Conservation (phyloP, 2,113 vertebrate genomes). For the Turnix velox region DNA sequence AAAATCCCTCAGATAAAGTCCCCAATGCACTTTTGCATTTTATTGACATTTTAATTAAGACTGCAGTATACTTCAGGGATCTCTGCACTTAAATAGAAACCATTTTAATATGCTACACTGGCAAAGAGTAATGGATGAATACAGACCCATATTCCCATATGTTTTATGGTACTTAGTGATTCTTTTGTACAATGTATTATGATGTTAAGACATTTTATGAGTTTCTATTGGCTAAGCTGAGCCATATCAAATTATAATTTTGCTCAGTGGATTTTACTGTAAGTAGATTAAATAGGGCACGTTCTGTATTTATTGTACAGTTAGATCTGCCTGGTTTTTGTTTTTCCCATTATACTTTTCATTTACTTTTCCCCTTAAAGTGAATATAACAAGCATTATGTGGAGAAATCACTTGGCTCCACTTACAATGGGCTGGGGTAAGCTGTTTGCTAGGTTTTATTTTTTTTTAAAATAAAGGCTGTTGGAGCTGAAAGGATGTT, state of each 20-base stretch:
- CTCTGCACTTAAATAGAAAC: conserved; percentile 76
- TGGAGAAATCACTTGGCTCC: conserved; percentile 10
- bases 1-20: conserved; percentile 60
- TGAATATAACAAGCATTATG: conserved; percentile 13
- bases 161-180: conserved; percentile 74
- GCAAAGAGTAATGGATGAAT: conserved; percentile 71
- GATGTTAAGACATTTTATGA: conserved; percentile 74
- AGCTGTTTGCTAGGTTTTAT: not conserved
- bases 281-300: conserved; percentile 74
- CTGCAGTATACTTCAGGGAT: conserved; percentile 73
- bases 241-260: conserved; percentile 78
- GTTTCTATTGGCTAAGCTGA: conserved; percentile 73
- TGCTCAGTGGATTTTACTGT: conserved; percentile 75
- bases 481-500: conserved; percentile 24
- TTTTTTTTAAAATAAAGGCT: not conserved
- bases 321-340: conserved; percentile 46
- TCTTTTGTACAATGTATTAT: conserved; percentile 73
- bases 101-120: conserved; percentile 76
- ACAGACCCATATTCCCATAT: conserved; percentile 72
- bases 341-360: conserved; percentile 55
- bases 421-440: not conserved
- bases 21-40: conserved; percentile 71
- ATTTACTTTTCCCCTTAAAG: conserved; percentile 59
- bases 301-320: conserved; percentile 46
- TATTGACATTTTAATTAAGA: conserved; percentile 81